These are phyloP conservation scores for Apostichopus parvimensis DNA, from an alignment of 35 echinoderm and acorn worm species.

Conservation along the genomic window DNA sequence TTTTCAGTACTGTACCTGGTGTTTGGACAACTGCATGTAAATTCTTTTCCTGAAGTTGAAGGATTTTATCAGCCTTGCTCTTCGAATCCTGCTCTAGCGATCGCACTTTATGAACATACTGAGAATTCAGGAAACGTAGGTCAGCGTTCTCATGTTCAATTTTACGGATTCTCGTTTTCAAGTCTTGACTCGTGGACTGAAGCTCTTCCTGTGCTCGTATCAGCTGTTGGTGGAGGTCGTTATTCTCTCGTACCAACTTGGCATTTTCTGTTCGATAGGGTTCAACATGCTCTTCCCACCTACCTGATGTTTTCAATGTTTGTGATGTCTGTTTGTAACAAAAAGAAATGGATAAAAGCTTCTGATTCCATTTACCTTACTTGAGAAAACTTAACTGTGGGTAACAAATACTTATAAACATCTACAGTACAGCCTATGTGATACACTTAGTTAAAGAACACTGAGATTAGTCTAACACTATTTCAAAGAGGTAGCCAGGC, in stretches of 20 bases:
- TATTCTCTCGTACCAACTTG: constrained; percentile 85
- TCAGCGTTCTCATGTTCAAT: constrained; percentile 98
- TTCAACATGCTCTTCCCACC: constrained; percentile 71
- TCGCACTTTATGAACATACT: constrained; percentile 95
- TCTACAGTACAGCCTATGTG: too few relatives aligned
- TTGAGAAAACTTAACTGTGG: too few relatives aligned
- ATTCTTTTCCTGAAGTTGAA: constrained; percentile 91
- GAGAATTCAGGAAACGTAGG: constrained; percentile 89
- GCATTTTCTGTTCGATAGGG: constrained; percentile 93
- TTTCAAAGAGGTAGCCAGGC: too few relatives aligned
- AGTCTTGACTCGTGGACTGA: constrained; percentile 68
- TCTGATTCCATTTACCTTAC: too few relatives aligned
- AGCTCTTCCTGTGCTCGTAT: constrained; percentile 80
- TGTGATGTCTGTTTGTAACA: constrained; percentile 60
- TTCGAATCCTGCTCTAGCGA: constrained; percentile 84
- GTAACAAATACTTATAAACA: too few relatives aligned
- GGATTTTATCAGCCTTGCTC: constrained; percentile 76
- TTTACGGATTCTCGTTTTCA: constrained; percentile 77
- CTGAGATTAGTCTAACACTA: too few relatives aligned
- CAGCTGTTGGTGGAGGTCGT: constrained; percentile 87
- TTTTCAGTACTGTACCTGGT: constrained; percentile 65
- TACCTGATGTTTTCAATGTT: constrained; percentile 60
- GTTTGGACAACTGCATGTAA: constrained; percentile 97
- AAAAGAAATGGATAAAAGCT: background rate
- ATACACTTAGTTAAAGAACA: too few relatives aligned